A percentile compares a stretch with the other conserved stretches of the same genome.
Conservation (phyloP, 2,797 vertebrate genomes). For the Trachops cirrhosus region DNA sequence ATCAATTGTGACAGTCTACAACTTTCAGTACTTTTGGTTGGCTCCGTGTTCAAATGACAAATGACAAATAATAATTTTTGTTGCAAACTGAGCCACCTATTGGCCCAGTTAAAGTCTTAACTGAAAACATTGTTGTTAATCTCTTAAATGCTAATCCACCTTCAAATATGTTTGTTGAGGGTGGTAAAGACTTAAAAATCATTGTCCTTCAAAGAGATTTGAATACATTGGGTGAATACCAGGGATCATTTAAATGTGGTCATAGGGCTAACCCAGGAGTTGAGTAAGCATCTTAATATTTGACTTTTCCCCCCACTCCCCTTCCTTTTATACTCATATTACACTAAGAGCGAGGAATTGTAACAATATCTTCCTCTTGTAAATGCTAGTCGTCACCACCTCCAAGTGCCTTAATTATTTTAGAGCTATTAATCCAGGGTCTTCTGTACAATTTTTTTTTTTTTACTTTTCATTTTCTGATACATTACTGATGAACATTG, state of each 20-base stretch:
- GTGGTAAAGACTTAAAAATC: background rate
- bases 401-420: background rate
- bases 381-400: background rate
- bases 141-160: slow-evolving; percentile 17
- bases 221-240: background rate
- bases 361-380: background rate
- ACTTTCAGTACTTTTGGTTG: background rate
- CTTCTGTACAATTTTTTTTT: background rate
- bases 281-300: background rate
- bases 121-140: slow-evolving; percentile 23
- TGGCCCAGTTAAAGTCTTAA: background rate
- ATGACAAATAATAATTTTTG: background rate
- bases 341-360: background rate
- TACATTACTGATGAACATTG: background rate
- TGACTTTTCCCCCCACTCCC: background rate
- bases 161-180: background rate
- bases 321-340: background rate
- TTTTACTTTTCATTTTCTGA: background rate
- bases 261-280: background rate
- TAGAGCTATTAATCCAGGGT: background rate
- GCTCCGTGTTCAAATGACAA: background rate
- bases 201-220: background rate
- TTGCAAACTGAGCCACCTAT: background rate
- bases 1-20: background rate
- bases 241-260: background rate